A percentile compares a stretch with the other conserved stretches of the same genome.
phyloP scores from a whole-genome alignment of 2,797 vertebrate genomes.

The Centroberyx gerrardi region DNA sequence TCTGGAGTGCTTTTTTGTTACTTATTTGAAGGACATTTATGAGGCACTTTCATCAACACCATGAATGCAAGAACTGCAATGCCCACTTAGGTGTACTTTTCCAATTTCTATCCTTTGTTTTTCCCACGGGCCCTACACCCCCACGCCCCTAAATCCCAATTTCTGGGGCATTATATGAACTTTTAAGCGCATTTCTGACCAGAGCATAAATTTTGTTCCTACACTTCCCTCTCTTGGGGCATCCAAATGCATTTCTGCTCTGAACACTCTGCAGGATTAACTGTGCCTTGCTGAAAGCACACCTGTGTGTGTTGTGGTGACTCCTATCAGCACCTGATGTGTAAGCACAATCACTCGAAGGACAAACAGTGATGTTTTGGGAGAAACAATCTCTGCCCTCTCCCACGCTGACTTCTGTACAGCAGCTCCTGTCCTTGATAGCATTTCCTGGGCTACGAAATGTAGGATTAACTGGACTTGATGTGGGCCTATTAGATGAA shows the following conservation, averaged over 20 bases:
- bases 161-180: too few relatives aligned
- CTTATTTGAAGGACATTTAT: neutral
- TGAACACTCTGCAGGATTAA: too few relatives aligned
- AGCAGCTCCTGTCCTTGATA: conserved; percentile 21
- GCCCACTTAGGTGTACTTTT: neutral
- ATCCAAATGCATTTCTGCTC: too few relatives aligned
- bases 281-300: too few relatives aligned
- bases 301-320: neutral
- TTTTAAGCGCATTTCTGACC: too few relatives aligned
- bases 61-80: neutral
- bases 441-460: neutral
- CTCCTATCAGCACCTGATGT: neutral
- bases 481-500: neutral
- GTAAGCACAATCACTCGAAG: conserved; percentile 26
- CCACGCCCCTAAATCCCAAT: too few relatives aligned
- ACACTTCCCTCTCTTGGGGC: too few relatives aligned
- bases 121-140: neutral
- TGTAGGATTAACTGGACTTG: neutral
- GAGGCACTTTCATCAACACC: neutral
- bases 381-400: conserved; percentile 41
- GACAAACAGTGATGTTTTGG: conserved; percentile 52
- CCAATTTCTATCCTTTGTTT: neutral
- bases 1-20: too few relatives aligned
- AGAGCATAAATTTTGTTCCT: too few relatives aligned
- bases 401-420: conserved; percentile 19